Evolutionary conservation across 1,140 invertebrate species (phyloP), one percentile per base, ranked within the genome.

Genomic region (Papilio machaon): DNA sequence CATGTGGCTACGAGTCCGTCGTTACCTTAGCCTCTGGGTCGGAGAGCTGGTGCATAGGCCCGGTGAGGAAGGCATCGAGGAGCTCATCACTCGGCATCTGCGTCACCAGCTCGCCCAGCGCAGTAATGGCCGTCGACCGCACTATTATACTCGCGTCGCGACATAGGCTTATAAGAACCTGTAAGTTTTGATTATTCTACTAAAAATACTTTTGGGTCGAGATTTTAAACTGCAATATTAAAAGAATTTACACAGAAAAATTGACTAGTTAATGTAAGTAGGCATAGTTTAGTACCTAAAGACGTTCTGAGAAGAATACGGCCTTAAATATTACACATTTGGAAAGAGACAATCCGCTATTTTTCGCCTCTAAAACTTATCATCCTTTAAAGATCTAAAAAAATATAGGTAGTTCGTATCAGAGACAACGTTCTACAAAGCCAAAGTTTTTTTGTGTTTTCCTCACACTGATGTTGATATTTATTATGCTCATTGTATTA

Each of bases 71-170:
- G 17, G 94, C 91, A 49, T 94, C 91, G 10, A 92, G 77, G 3
- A 88, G 81, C 1, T 82, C 76, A 17, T 87, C 86, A 43, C 79
- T 80, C 4, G 88, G 88, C 35, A 79, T 82, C 13, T 79, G 73
- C 15, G 81, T 54, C 15, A 88, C 87, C 35, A 95, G 83, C 54
- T 91, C 89, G 30, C 91, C 91, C 8, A 95, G 76, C 8, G 89
- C 88, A 1, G 81, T 73, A 70, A 95, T 89, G 46, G 94, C 92
- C 7, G 90, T 85, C 23, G 88, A 85, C 0, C 94, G 89, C 5
- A 95, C 94, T 8, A 92, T 79, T 15, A 95, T 89, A 73, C 92
- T 94, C 23, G 91, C 91, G 83, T 95, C 94, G 0, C 93, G 93
- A 78, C 94, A 95, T 74, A 92, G 74, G 0, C 85, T 84, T 58